Conservation (phyloP, 2,888 invertebrate species). For the Acleris laterana region DNA sequence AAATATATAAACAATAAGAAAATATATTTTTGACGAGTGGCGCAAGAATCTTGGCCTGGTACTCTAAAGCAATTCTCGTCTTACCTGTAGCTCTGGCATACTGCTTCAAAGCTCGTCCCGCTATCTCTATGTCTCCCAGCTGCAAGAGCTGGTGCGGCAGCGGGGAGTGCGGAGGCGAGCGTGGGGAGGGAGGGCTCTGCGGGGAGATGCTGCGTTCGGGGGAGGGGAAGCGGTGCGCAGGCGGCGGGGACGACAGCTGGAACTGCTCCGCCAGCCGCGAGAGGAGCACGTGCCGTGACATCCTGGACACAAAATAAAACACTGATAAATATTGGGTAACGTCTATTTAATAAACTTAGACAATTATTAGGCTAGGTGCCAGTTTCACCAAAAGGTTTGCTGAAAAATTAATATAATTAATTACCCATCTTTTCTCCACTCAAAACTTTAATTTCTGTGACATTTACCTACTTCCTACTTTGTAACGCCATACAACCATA, state of each 20-base stretch:
- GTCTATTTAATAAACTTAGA: not conserved
- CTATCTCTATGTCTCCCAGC: conserved; percentile 76
- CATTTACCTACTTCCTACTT: too few species aligned
- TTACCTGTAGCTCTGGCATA: conserved; percentile 79
- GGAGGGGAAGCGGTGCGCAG: conserved; percentile 69
- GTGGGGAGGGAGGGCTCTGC: conserved; percentile 61
- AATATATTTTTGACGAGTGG: too few species aligned
- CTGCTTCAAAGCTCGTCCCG: conserved; percentile 77
- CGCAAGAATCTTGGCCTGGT: too few species aligned
- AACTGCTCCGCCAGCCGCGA: conserved; percentile 80
- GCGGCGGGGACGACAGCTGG: conserved; percentile 67
- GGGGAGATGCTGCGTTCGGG: conserved; percentile 74
- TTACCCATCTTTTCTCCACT: too few species aligned
- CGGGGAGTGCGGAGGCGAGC: conserved; percentile 67
- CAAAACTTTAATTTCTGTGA: too few species aligned
- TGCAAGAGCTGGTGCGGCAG: conserved; percentile 64
- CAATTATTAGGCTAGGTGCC: too few species aligned
- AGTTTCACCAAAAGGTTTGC: too few species aligned
- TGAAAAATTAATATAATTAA: too few species aligned
- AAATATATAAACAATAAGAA: too few species aligned
- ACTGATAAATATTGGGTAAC: not conserved
- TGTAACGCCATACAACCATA: too few species aligned
- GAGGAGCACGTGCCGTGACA: conserved; percentile 78
- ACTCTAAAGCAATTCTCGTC: conserved; percentile 13
- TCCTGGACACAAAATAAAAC: conserved; percentile 50